A percentile compares a stretch with the other conserved stretches of the same genome.
phyloP scores from a whole-genome alignment of 2,888 invertebrate species.

The Eupithecia subfuscata region DNA sequence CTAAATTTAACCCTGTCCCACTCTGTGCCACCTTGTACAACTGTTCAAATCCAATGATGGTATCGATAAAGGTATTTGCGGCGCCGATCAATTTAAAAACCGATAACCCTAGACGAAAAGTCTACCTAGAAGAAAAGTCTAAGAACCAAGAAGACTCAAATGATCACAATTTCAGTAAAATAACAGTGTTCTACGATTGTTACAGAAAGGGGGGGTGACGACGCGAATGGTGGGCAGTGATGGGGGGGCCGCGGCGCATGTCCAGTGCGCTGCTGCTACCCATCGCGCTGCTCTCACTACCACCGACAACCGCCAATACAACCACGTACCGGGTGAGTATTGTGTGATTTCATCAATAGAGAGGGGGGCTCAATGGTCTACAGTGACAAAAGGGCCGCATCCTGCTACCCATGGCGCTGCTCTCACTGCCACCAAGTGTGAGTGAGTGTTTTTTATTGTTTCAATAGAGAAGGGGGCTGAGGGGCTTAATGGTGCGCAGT shows the following conservation, averaged over 20 bases:
- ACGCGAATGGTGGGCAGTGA: slow-evolving; percentile 78
- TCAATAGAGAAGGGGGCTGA: background rate
- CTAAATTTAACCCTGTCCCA: background rate
- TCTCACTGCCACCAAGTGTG: too few species aligned
- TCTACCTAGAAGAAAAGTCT: too few species aligned
- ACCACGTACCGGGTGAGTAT: slow-evolving; percentile 71
- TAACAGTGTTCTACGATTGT: slow-evolving; percentile 29
- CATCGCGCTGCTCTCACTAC: slow-evolving; percentile 75
- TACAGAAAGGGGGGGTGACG: slow-evolving; percentile 60
- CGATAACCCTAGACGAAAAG: background rate
- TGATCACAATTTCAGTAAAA: background rate
- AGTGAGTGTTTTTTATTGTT: background rate
- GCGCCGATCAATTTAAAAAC: too few species aligned
- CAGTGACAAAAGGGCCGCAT: too few species aligned
- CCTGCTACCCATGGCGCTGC: background rate
- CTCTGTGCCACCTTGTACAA: too few species aligned
- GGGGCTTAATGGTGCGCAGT: background rate
- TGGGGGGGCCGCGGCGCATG: slow-evolving; percentile 82
- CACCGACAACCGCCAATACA: slow-evolving; percentile 69
- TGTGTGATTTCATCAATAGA: background rate
- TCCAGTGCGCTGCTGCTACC: slow-evolving; percentile 81
- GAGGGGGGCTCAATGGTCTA: slow-evolving; percentile 61
- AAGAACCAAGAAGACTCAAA: background rate
- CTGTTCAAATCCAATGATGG: background rate
- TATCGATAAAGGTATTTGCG: too few species aligned